A percentile compares a stretch with the other conserved stretches of the same genome.
These are phyloP conservation scores for Dicentrarchus labrax DNA, from an alignment of 2,113 vertebrate genomes.

Conservation along the genomic window DNA sequence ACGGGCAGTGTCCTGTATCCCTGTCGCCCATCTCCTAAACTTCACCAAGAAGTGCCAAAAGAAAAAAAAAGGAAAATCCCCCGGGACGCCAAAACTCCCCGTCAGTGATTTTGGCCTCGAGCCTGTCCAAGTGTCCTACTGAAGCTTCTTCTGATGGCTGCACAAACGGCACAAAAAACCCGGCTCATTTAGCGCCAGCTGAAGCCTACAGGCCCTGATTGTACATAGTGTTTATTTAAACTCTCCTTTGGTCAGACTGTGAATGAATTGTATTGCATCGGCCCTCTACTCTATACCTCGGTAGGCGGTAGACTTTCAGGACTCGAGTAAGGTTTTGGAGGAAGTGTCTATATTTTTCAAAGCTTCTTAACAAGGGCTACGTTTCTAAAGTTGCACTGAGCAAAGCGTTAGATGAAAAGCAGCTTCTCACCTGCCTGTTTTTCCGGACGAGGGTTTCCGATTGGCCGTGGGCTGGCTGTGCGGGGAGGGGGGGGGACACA, in stretches of 20 bases:
- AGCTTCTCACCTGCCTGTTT: conserved; percentile 41
- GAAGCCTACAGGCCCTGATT: conserved; percentile 54
- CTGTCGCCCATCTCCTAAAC: conserved; percentile 83
- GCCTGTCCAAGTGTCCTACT: conserved; percentile 64
- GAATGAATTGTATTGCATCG: conserved; percentile 58
- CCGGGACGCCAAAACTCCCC: conserved; percentile 58
- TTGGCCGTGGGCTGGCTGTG: conserved; percentile 7
- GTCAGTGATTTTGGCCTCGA: conserved; percentile 59
- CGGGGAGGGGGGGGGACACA: neutral
- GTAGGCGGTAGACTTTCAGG: conserved; percentile 55
- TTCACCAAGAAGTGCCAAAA: conserved; percentile 78
- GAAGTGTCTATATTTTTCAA: conserved; percentile 63
- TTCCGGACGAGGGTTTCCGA: conserved; percentile 55
- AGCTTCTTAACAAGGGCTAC: conserved; percentile 78
- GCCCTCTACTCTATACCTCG: conserved; percentile 60
- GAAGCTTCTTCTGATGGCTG: conserved; percentile 59
- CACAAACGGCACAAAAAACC: conserved; percentile 41
- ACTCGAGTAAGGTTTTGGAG: conserved; percentile 37
- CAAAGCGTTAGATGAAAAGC: conserved; percentile 45
- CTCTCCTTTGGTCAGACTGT: conserved; percentile 70
- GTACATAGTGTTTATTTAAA: conserved; percentile 75
- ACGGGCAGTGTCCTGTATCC: conserved; percentile 81
- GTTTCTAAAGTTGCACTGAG: conserved; percentile 75
- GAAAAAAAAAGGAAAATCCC: conserved; percentile 35
- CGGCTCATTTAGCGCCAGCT: conserved; percentile 40